Evolutionary conservation across 1,140 invertebrate species (phyloP).

Genomic region (Hypothenemus hampei): DNA sequence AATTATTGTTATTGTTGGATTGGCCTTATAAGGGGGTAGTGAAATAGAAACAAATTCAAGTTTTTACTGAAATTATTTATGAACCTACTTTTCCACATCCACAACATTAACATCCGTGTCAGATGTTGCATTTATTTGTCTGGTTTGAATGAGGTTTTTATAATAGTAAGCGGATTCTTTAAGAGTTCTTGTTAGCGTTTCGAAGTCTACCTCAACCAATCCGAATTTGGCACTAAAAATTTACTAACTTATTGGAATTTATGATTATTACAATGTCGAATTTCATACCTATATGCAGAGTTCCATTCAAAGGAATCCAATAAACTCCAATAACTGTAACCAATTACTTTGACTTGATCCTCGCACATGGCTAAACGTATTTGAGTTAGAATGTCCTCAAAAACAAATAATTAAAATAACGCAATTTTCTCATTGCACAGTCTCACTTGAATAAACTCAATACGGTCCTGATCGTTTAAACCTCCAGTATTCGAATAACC

Average conservation of each 20-base stretch:
- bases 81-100: too few relatives aligned
- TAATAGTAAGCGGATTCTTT: conserved; percentile 13
- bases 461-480: conserved; percentile 21
- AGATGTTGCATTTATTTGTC: conserved; percentile 1
- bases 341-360: conserved; percentile 44
- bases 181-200: neutral
- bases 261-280: conserved; percentile 14
- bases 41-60: too few relatives aligned
- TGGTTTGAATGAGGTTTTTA: conserved; percentile 7
- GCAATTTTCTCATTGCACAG: neutral
- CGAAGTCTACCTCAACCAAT: conserved; percentile 3
- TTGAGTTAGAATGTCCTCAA: conserved; percentile 7
- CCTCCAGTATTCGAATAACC: conserved; percentile 52
- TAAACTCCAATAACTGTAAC: conserved; percentile 60
- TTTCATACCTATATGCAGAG: conserved; percentile 39
- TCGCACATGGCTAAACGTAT: conserved; percentile 31
- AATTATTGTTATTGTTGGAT: too few relatives aligned
- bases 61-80: too few relatives aligned
- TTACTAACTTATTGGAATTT: neutral
- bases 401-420: neutral
- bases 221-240: conserved; percentile 1
- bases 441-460: conserved; percentile 25
- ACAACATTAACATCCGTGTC: too few relatives aligned
- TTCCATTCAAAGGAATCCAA: conserved; percentile 64
- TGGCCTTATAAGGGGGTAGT: too few relatives aligned